Evolutionary conservation across 2,797 vertebrate species (phyloP), one percentile per base, ranked within the genome.

Genomic region (Corythornis leucogaster): DNA sequence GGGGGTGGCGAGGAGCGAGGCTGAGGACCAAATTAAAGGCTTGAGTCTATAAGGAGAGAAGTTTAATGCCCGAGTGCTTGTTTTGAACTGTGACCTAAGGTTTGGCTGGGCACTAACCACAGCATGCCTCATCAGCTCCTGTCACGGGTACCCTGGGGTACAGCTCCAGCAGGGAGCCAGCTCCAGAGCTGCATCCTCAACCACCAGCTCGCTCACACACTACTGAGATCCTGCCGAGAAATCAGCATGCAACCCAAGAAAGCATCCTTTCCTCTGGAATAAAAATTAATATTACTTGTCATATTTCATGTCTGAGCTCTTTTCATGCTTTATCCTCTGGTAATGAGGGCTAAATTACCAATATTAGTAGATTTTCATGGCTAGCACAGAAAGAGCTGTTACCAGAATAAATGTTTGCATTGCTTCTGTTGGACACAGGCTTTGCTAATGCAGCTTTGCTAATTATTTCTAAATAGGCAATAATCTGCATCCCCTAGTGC

Each of bases 401-500:
- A 98, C 98, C 97, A 98, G 98, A 98, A 98, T 98, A 98, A 98
- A 98, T 98, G 98, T 98, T 98, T 98, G 98, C 97, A 98, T 98
- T 98, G 98, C 98, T 98, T 98, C 97, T 97, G 97, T 98, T 98
- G 98, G 98, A 98, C 98, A 98, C 98, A 98, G 97, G 97, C 98
- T 98, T 97, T 98, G 97, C 98, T 98, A 98, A 98, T 98, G 98
- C 98, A 97, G 98, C 98, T 98, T 98, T 98, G 98, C 98, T 98
- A 98, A 98, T 98, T 98, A 98, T 98, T 98, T 98, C 98, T 98
- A 98, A 98, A 98, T 98, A 98, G 98, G 98, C 98, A 98, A 98
- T 98, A 98, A 98, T 98, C 98, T 98, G 97, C 98, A 98, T 98
- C 97, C 97, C 97, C 97, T 97, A 97, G 97, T 97, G 98, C 98